These are phyloP conservation scores for Ypsolopha sequella DNA, from an alignment of 2,888 invertebrate genomes.

Conservation along the genomic window DNA sequence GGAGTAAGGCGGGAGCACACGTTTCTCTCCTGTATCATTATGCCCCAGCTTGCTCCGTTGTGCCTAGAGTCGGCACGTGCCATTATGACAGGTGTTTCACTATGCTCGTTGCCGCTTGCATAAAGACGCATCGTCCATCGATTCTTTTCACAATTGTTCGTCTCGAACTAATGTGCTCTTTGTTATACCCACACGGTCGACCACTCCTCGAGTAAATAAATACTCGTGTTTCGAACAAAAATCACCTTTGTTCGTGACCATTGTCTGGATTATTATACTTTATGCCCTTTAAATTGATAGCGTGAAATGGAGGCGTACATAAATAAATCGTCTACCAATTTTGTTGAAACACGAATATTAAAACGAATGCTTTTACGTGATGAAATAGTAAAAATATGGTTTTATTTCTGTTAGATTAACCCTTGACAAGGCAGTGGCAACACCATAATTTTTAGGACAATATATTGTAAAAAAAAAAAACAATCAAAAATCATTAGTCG, in stretches of 20 bases:
- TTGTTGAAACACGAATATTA: no score
- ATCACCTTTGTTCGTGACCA: constrained; percentile 30
- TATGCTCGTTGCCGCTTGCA: background rate
- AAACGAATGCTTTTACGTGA: no score
- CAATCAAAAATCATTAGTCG: no score
- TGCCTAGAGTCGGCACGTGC: constrained; percentile 30
- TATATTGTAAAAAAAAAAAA: no score
- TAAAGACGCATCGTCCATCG: constrained; percentile 7
- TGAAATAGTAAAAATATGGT: no score
- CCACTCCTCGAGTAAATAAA: constrained; percentile 22
- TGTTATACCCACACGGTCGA: constrained; percentile 26
- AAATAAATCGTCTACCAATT: constrained; percentile 1
- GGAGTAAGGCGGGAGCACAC: no score
- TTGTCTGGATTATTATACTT: constrained; percentile 24
- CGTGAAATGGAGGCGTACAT: constrained; percentile 16
- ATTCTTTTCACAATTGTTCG: constrained; percentile 10
- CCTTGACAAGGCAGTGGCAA: no score
- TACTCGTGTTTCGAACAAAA: constrained; percentile 27
- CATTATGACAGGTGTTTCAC: constrained; percentile 23
- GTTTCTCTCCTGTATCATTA: constrained; percentile 1
- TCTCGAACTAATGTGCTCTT: constrained; percentile 32
- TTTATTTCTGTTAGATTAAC: no score
- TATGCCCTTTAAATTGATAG: constrained; percentile 24
- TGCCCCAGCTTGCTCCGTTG: constrained; percentile 12
- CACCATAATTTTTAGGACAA: no score